Percentiles rank a stretch among this genome's conserved stretches.
Conservation (phyloP, 2,113 vertebrate genomes). For the Equus przewalskii region DNA sequence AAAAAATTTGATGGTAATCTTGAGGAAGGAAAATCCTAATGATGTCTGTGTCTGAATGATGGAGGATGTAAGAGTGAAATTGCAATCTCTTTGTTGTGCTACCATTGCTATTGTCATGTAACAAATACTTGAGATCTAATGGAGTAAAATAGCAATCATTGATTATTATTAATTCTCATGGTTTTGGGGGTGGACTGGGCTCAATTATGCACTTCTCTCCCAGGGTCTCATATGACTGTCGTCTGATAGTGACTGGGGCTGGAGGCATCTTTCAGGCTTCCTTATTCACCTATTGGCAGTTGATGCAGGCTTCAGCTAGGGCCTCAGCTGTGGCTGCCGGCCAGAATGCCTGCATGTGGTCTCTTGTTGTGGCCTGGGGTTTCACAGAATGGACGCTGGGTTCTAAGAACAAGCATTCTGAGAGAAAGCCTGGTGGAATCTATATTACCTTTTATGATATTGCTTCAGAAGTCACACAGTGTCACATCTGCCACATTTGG, state of each 20-base stretch:
- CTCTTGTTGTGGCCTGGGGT: not conserved
- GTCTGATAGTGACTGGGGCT: not conserved
- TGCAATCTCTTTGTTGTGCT: not conserved
- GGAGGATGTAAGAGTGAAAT: constrained; percentile 1
- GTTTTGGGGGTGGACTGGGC: not conserved
- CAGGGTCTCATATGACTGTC: not conserved
- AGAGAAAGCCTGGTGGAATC: not conserved
- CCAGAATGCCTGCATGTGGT: not conserved
- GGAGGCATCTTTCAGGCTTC: not conserved
- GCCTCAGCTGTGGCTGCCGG: not conserved
- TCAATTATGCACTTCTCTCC: not conserved
- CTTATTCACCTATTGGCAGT: not conserved
- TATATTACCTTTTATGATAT: not conserved
- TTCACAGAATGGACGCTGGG: not conserved
- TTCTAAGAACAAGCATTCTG: not conserved
- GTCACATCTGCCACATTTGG: not conserved
- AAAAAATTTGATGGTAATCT: not conserved
- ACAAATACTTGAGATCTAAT: not conserved
- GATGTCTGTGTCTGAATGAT: not conserved
- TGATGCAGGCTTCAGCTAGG: not conserved
- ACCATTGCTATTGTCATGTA: not conserved
- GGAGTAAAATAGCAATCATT: not conserved
- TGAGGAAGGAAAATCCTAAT: constrained; percentile 17
- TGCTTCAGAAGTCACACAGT: not conserved
- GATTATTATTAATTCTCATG: not conserved